A percentile compares a stretch with the other conserved stretches of the same genome.
These are phyloP conservation scores for Anoplophora glabripennis DNA, from an alignment of 1,140 invertebrate genomes.

Conservation along the genomic window DNA sequence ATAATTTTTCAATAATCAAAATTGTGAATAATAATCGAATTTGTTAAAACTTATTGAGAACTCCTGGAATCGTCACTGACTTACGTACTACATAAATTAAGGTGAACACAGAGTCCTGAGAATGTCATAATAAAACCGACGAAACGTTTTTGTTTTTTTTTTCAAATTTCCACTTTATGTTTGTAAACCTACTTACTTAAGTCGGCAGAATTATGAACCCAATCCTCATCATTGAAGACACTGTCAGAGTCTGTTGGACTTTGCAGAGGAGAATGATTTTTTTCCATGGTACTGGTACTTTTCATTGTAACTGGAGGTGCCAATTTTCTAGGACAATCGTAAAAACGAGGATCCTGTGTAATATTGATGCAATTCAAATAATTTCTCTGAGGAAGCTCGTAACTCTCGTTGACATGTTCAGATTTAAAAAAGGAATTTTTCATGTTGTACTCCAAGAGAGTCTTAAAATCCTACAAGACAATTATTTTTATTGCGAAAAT, in stretches of 20 bases:
- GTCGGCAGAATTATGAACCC: conserved; percentile 41
- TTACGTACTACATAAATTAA: too few relatives aligned
- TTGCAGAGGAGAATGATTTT: conserved; percentile 48
- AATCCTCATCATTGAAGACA: conserved; percentile 60
- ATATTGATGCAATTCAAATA: conserved; percentile 34
- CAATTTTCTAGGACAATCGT: conserved; percentile 54
- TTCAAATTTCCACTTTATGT: too few relatives aligned
- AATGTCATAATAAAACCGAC: too few relatives aligned
- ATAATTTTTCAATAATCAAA: too few relatives aligned
- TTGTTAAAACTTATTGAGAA: too few relatives aligned
- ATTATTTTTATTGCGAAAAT: not conserved
- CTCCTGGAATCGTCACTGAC: too few relatives aligned
- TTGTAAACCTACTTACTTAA: conserved; percentile 23
- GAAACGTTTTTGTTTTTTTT: too few relatives aligned
- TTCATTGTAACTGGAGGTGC: conserved; percentile 11
- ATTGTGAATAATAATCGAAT: too few relatives aligned
- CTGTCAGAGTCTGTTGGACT: conserved; percentile 59
- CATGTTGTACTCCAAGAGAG: conserved; percentile 34
- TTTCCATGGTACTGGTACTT: conserved; percentile 9
- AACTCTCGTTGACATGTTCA: conserved; percentile 33
- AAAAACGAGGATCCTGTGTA: conserved; percentile 52
- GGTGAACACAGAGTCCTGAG: too few relatives aligned
- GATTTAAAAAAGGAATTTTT: conserved; percentile 21
- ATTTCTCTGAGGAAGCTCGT: conserved; percentile 33
- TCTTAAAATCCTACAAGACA: conserved; percentile 34